Evolutionary conservation across 2,113 vertebrate species (phyloP).

Genomic region (Gavia stellata): DNA sequence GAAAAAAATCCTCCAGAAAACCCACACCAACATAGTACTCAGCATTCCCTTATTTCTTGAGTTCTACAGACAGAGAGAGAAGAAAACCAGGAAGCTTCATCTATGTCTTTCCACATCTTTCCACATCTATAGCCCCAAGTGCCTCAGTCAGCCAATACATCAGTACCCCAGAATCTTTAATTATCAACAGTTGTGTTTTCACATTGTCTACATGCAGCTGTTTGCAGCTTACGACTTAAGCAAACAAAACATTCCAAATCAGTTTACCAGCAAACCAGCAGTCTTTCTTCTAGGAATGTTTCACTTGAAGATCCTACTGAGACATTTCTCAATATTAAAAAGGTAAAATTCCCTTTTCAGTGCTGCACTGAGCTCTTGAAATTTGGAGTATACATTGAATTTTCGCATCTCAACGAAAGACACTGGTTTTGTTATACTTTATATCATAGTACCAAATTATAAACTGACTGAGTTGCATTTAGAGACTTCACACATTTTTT

Average conservation of each 20-base stretch:
- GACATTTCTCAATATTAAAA: background rate
- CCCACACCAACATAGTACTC: background rate
- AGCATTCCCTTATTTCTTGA: background rate
- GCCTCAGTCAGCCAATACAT: background rate
- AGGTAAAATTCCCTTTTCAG: background rate
- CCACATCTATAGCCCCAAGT: background rate
- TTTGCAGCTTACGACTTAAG: background rate
- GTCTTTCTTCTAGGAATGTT: background rate
- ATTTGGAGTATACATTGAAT: background rate
- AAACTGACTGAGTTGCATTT: background rate
- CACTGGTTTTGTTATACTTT: background rate
- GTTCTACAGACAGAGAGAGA: background rate
- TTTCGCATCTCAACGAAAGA: background rate
- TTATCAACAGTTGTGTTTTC: background rate
- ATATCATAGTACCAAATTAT: background rate
- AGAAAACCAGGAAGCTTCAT: background rate
- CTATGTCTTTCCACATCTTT: background rate
- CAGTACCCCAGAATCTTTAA: background rate
- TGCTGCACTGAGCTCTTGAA: background rate
- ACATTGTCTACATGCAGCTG: background rate
- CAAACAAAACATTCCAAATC: background rate
- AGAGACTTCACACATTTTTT: background rate
- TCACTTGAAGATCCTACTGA: background rate
- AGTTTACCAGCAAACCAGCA: background rate
- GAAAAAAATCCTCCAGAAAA: background rate